Evolutionary conservation across 1,140 invertebrate species (phyloP), one percentile per base, ranked within the genome.

Genomic region (Vanessa atalanta): DNA sequence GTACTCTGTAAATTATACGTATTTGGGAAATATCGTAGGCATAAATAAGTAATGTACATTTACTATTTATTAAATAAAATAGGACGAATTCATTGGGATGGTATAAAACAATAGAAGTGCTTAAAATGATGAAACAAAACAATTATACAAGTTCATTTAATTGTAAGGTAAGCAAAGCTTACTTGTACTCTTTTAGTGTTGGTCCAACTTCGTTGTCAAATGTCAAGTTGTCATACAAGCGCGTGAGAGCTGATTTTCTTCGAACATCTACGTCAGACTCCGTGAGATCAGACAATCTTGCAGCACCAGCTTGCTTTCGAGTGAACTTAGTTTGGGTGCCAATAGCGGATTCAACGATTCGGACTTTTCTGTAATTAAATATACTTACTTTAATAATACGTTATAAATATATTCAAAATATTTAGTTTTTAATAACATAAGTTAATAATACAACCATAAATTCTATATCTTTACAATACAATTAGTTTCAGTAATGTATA

Each of bases 131-230:
- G 37, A 43, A 0, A 9, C 7, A 8, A 43, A 43, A 1, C 8
- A 43, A 9, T 43, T 43, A 2, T 43, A 43, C 7, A 5, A 43
- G 7, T 20, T 0, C 20, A 20, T 20, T 20, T 20, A 37, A 1
- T 37, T 37, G 31, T 37, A 37, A 37, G 3, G 3, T 14, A 70
- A 13, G 20, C 26, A 12, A 20, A 61, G 79, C 75, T 51, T 75
- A 89, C 88, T 75, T 87, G 68, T 84, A 88, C 53, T 89, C 87
- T 66, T 86, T 88, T 1, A 91, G 64, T 2, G 83, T 91, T 0
- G 86, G 88, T 20, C 74, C 79, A 3, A 77, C 65, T 8, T 81
- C 80, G 9, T 80, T 75, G 1, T 76, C 70, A 16, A 69, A 20
- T 0, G 78, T 69, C 16, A 86, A 64, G 13, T 86, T 77, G 9